A percentile compares a stretch with the other conserved stretches of the same genome.
These are phyloP conservation scores for Sceloporus undulatus DNA, from an alignment of 2,113 vertebrate species.

Conservation along the genomic window DNA sequence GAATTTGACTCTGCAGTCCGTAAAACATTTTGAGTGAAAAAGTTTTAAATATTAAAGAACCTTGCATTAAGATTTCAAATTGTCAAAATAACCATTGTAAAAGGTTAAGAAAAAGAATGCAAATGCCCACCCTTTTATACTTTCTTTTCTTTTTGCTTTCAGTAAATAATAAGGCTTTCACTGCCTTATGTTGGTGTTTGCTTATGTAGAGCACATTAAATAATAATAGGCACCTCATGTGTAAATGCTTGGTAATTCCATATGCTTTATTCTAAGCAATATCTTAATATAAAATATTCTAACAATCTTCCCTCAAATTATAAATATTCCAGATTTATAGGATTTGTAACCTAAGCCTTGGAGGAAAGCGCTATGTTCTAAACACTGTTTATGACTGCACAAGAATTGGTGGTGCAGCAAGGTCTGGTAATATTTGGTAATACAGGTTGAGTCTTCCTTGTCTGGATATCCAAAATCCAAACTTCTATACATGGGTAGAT, in stretches of 20 bases:
- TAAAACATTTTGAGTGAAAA: background rate
- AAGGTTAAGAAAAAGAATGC: slow-evolving; percentile 11
- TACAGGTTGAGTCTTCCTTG: too few relatives aligned
- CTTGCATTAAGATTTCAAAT: slow-evolving; percentile 18
- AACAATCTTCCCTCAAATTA: background rate
- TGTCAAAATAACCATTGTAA: background rate
- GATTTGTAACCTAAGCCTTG: background rate
- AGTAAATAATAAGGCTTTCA: background rate
- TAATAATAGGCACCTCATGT: background rate
- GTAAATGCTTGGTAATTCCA: background rate
- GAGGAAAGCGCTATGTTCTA: background rate
- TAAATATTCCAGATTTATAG: background rate
- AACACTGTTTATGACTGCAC: background rate
- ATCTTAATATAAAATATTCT: slow-evolving; percentile 3
- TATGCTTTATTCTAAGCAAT: background rate
- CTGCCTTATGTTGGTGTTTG: background rate
- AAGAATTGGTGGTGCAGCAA: background rate
- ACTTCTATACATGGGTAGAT: too few relatives aligned
- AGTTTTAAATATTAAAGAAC: slow-evolving; percentile 14
- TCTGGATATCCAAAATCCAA: too few relatives aligned
- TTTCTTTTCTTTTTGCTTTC: background rate
- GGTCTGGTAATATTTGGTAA: too few relatives aligned
- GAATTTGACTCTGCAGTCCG: background rate
- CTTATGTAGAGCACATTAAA: background rate
- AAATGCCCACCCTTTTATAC: background rate